A percentile compares a stretch with the other conserved stretches of the same genome.
phyloP scores from a whole-genome alignment of 2,888 invertebrate species.

The Noctuana brunneofusca region DNA sequence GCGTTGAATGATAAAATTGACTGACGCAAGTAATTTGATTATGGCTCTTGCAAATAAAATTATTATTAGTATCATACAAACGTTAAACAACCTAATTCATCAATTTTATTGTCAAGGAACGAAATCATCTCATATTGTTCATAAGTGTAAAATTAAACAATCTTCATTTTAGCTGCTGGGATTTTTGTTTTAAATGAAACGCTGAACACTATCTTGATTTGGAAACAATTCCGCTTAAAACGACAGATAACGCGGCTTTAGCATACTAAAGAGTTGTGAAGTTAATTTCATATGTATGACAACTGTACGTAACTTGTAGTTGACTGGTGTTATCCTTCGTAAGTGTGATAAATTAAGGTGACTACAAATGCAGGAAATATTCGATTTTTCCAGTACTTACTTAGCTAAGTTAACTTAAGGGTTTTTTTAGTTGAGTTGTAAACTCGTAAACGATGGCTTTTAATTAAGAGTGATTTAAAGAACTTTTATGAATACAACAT shows the following conservation, averaged over 20 bases:
- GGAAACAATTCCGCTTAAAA: conserved; percentile 22
- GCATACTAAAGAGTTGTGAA: conserved; percentile 31
- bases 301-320: conserved; percentile 29
- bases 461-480: conserved; percentile 18
- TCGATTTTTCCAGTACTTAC: conserved; percentile 24
- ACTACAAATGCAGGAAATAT: conserved; percentile 22
- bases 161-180: neutral
- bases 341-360: conserved; percentile 29
- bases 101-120: no score
- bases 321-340: conserved; percentile 28
- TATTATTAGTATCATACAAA: no score
- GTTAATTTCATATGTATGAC: conserved; percentile 32
- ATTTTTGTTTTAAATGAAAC: conserved; percentile 13
- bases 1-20: no score
- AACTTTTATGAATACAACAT: no score
- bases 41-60: no score
- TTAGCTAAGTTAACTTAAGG: neutral
- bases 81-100: no score
- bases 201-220: conserved; percentile 28
- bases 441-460: conserved; percentile 27
- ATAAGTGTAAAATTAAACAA: conserved; percentile 2
- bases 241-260: conserved; percentile 28
- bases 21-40: no score
- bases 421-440: no score
- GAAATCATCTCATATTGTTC: neutral